These are phyloP conservation scores for Mastigias papua DNA, from an alignment of 30 jellyfish, hydroid and myxozoan species.

Conservation along the genomic window DNA sequence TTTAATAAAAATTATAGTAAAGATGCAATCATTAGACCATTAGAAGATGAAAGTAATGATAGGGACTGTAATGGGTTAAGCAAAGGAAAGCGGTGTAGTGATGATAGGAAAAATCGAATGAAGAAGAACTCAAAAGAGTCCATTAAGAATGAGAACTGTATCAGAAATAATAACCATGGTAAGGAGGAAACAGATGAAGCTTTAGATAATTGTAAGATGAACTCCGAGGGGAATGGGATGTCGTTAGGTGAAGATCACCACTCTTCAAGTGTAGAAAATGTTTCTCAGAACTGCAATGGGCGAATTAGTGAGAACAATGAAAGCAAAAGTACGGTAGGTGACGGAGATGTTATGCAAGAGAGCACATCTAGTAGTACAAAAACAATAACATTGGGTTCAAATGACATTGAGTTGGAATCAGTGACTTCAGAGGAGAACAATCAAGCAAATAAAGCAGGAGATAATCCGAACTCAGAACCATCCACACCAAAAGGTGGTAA, in stretches of 20 bases:
- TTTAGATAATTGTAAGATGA: background rate
- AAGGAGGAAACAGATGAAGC: background rate
- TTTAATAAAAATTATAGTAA: background rate
- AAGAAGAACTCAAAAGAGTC: background rate
- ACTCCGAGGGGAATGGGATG: constrained; percentile 1
- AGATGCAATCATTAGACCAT: background rate
- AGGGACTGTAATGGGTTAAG: constrained; percentile 8
- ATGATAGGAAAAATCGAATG: background rate
- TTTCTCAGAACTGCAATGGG: background rate
- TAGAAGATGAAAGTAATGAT: background rate
- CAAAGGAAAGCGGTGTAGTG: background rate
- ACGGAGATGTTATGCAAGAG: constrained; percentile 31
- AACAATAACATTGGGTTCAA: constrained; percentile 37
- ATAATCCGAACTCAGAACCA: constrained; percentile 66
- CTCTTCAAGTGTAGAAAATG: background rate
- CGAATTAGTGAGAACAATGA: background rate
- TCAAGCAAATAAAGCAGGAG: constrained; percentile 14
- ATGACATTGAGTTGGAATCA: constrained; percentile 9
- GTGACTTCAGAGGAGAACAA: constrained; percentile 26
- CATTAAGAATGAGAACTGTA: background rate
- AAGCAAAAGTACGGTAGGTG: background rate
- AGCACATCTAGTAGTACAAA: constrained; percentile 78
- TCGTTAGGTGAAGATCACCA: background rate
- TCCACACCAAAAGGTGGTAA: constrained; percentile 63
- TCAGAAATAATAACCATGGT: constrained; percentile 5